phyloP scores from a whole-genome alignment of 64 coral and sea anemone species.

The Dendronephthya gigantea region DNA sequence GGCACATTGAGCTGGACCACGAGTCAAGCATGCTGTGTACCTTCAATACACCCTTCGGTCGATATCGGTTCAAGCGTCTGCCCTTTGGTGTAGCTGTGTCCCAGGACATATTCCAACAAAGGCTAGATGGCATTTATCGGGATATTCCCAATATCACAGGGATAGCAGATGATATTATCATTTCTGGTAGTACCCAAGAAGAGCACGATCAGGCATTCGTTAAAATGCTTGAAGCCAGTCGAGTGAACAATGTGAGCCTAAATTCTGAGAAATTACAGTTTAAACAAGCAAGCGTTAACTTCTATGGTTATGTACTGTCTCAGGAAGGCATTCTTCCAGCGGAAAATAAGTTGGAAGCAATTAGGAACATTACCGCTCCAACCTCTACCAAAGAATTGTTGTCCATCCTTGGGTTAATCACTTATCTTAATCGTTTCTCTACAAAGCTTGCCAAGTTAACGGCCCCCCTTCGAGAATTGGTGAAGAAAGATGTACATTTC shows the following conservation, averaged over 20 bases:
- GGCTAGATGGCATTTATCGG: neutral
- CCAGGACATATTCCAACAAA: neutral
- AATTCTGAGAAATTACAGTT: conserved; percentile 49
- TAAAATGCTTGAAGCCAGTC: conserved; percentile 28
- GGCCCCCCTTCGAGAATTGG: conserved; percentile 33
- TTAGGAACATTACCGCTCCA: conserved; percentile 4
- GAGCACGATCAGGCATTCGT: conserved; percentile 19
- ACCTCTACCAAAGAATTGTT: conserved; percentile 27
- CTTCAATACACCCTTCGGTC: neutral
- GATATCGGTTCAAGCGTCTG: neutral
- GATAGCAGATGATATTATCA: neutral
- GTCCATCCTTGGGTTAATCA: conserved; percentile 43
- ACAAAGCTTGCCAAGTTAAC: conserved; percentile 35
- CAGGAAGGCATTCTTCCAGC: conserved; percentile 27
- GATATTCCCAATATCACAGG: neutral
- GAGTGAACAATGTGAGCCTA: conserved; percentile 20
- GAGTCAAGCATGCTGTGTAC: neutral
- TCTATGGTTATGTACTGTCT: conserved; percentile 43
- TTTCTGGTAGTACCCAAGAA: neutral
- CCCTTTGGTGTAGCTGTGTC: neutral
- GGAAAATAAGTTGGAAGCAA: conserved; percentile 35
- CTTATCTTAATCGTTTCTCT: conserved; percentile 45
- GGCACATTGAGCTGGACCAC: neutral
- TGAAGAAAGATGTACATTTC: conserved; percentile 45
- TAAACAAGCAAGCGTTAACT: conserved; percentile 30